Conservation (phyloP, 1,140 invertebrate species). For the Harpegnathos saltator region DNA sequence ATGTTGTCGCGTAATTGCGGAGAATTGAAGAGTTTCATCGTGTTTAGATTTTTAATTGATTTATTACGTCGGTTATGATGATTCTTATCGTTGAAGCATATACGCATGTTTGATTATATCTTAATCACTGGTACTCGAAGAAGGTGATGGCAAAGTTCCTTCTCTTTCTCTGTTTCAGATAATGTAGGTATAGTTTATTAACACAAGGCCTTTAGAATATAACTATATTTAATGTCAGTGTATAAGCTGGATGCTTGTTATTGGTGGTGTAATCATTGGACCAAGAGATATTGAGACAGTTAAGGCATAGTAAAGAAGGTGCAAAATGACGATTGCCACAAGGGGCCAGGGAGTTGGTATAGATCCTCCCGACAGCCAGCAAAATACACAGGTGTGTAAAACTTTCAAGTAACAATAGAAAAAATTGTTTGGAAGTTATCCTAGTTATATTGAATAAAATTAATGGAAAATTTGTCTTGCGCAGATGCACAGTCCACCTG, state of each 20-base stretch:
- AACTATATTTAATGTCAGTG: constrained; percentile 85
- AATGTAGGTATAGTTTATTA: constrained; percentile 85
- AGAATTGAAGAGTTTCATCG: constrained; percentile 21
- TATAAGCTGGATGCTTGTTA: constrained; percentile 83
- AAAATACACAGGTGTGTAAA: constrained; percentile 85
- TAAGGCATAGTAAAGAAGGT: constrained; percentile 69
- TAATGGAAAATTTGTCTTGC: constrained; percentile 10
- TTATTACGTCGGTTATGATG: too few species aligned
- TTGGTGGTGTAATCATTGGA: constrained; percentile 80
- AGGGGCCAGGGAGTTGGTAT: constrained; percentile 88
- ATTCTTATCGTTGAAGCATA: too few species aligned
- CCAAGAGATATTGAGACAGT: constrained; percentile 76
- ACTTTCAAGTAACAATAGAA: neutral
- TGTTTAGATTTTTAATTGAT: neutral
- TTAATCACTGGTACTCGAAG: too few species aligned
- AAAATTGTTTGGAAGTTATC: neutral
- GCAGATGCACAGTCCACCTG: constrained; percentile 85
- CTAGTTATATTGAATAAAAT: neutral
- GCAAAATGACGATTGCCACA: constrained; percentile 88
- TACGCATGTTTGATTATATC: neutral
- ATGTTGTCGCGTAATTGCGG: neutral
- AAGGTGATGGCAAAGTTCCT: neutral
- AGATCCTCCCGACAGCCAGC: constrained; percentile 87
- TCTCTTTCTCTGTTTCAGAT: constrained; percentile 80
- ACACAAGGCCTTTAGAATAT: constrained; percentile 84